phyloP scores from a whole-genome alignment of 2,797 vertebrate genomes.

The Dromococcyx pavoninus region DNA sequence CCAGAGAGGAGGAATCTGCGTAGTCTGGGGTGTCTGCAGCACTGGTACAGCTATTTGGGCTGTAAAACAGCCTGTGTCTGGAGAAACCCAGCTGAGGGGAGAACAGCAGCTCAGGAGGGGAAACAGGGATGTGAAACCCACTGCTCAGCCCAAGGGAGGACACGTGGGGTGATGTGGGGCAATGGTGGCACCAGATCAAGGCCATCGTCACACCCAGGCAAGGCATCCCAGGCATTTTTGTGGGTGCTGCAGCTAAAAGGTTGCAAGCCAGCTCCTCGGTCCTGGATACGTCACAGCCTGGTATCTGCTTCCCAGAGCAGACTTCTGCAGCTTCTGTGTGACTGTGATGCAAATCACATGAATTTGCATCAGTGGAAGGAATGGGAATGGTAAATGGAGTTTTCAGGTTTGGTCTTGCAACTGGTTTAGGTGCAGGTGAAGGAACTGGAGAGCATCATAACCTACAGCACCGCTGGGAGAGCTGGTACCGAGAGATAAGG shows the following conservation, averaged over 20 bases:
- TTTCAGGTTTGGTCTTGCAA: not conserved
- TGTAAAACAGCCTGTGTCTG: fast-evolving
- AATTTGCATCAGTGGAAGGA: not conserved
- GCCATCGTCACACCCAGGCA: not conserved
- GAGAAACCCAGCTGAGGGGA: not conserved
- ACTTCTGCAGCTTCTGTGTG: not conserved
- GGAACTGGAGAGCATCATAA: not conserved
- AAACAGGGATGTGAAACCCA: not conserved
- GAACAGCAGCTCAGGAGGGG: not conserved
- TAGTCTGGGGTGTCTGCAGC: not conserved
- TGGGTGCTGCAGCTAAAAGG: not conserved
- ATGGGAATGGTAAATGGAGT: not conserved
- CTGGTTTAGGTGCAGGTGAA: not conserved
- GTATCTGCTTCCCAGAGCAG: not conserved
- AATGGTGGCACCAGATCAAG: not conserved
- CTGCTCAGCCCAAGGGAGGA: not conserved
- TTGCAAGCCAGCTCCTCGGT: not conserved
- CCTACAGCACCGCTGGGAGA: not conserved
- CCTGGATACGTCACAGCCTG: not conserved
- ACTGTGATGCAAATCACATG: too few species aligned
- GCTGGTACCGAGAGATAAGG: not conserved
- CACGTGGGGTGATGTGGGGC: fast-evolving
- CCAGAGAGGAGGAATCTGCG: not conserved
- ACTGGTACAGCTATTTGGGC: not conserved
- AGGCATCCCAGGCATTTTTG: not conserved